These are phyloP conservation scores for Macaria liturata DNA, from an alignment of 2,888 invertebrate species.

Conservation along the genomic window DNA sequence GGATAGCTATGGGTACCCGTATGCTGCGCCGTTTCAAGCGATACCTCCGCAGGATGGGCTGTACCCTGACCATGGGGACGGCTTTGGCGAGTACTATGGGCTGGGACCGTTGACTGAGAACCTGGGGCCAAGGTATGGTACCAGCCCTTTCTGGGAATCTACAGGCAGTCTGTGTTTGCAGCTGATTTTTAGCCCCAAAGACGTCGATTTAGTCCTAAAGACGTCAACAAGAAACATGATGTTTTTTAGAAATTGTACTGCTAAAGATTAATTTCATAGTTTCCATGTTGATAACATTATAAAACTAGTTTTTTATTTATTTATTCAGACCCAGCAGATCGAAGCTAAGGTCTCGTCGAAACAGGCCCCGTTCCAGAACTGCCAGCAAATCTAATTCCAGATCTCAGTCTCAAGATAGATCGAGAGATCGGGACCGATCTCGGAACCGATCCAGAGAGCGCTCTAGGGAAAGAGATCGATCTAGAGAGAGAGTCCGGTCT, in stretches of 20 bases:
- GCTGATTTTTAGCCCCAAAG: no score
- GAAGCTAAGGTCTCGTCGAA: constrained; percentile 47
- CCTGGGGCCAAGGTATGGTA: constrained; percentile 43
- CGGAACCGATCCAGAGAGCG: constrained; percentile 16
- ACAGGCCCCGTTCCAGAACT: constrained; percentile 43
- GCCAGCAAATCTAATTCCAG: constrained; percentile 39
- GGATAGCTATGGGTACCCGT: constrained; percentile 65
- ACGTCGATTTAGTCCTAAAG: no score
- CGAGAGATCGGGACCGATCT: no score
- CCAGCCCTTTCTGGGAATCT: neutral
- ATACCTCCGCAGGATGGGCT: constrained; percentile 48
- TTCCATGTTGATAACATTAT: no score
- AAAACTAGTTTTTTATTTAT: no score
- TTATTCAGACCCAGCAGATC: constrained; percentile 51
- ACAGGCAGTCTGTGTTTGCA: no score
- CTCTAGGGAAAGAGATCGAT: constrained; percentile 42
- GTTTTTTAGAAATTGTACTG: no score
- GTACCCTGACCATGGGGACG: constrained; percentile 70
- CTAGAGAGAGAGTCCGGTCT: constrained; percentile 40
- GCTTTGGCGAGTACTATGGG: constrained; percentile 67
- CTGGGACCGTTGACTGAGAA: constrained; percentile 52
- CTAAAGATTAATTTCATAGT: no score
- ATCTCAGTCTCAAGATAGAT: constrained; percentile 40
- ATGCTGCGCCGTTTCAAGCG: constrained; percentile 51
- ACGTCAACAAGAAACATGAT: no score